Base-by-base conservation (phyloP, 1,140 invertebrate species). In the Neodiprion fabricii region DNA sequence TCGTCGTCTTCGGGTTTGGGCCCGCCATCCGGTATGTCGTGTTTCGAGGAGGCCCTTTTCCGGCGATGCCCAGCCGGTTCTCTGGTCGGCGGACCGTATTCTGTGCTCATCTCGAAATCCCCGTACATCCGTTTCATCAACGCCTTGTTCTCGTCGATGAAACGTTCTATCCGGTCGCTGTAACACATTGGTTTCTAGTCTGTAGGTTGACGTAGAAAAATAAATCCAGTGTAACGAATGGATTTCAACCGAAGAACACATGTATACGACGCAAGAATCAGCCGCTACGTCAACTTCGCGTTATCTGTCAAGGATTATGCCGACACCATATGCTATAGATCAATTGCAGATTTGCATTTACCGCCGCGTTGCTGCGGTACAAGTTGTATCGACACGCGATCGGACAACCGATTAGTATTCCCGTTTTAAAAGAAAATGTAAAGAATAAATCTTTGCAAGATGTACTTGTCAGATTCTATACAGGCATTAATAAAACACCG, bases 141-240 rank as follows among this genome's bases (percentile, higher is more conserved):
- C 10, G 96, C 96, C 88, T 97, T 97, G 86, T 97, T 97, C 81
- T 97, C 96, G 80, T 97, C 96, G 81, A 97, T 97, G 85, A 97
- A 97, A 75, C 91, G 90, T 82, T 97, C 95, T 85, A 97, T 97
- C 80, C 94, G 92, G 67, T 96, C 95, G 85, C 96, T 97, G 89
- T 65, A 92, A 28, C 68, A 70, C 23, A 11, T 70, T 70, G 23
- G 68, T 70, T 66, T 12, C 61, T 14, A 66, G 21, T 1, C 21
- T 40, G 28, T 40, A 40, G 28, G 28, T 40, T 40, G 5, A 40
- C 28, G 28, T 40, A 40, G 2, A 5, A 40, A 40, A 40, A 40
- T 40, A 5, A 40, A 5, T 40, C 28, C 28, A 40, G 5, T 40
- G 1, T 40, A 40, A 14, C 1, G 14, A 7, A 3, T n/a, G n/a